Percentiles rank a stretch among this genome's conserved stretches.
Conservation (phyloP, 1,140 invertebrate genomes). For the Hydropsyche tenuis region DNA sequence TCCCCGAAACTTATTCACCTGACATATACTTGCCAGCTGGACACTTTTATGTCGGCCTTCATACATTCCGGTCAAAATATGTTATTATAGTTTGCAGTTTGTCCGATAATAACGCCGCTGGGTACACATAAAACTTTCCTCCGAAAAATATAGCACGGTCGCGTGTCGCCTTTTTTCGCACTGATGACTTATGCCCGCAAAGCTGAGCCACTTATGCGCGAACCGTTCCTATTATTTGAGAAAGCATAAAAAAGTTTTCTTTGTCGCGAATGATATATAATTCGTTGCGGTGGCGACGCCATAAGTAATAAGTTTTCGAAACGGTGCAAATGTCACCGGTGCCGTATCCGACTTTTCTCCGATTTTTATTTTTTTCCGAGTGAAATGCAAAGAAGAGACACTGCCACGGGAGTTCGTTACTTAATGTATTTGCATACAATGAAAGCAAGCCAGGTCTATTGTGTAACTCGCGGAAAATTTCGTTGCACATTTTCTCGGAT, state of each 20-base stretch:
- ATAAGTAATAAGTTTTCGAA: slow-evolving; percentile 23
- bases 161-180: not conserved
- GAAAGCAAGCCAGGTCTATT: slow-evolving; percentile 1
- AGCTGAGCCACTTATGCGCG: slow-evolving; percentile 10
- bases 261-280: slow-evolving; percentile 18
- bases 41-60: slow-evolving; percentile 21
- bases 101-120: slow-evolving; percentile 21
- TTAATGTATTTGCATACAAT: slow-evolving; percentile 27
- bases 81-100: slow-evolving; percentile 29
- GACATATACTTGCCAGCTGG: not conserved
- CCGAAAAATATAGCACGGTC: not conserved
- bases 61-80: slow-evolving; percentile 22
- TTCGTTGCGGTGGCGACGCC: slow-evolving; percentile 6
- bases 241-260: not conserved
- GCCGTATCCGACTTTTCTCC: slow-evolving; percentile 15
- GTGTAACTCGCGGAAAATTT: slow-evolving; percentile 29
- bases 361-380: not conserved
- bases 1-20: slow-evolving; percentile 11
- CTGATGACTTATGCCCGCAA: slow-evolving; percentile 17
- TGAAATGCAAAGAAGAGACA: slow-evolving; percentile 13
- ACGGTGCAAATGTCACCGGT: slow-evolving; percentile 33
- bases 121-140: slow-evolving; percentile 24
- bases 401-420: not conserved
- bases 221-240: not conserved
- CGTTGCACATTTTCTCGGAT: slow-evolving; percentile 35